Evolutionary conservation across 2,113 vertebrate species (phyloP), one percentile per base, ranked within the genome.

Genomic region (Oryzias celebensis): DNA sequence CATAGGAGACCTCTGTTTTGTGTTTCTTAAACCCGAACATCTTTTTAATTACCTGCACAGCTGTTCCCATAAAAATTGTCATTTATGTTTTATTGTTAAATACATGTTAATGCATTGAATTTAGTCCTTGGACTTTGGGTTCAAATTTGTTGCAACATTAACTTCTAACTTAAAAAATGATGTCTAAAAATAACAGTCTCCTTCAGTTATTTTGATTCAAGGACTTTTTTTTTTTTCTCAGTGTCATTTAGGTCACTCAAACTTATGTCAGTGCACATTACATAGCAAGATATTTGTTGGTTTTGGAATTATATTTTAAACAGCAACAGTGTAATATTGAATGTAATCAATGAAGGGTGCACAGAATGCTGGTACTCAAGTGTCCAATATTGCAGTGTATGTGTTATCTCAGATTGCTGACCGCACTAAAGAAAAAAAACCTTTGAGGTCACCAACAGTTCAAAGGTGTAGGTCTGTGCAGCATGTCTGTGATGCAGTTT

Each of bases 281-380:
- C 36, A 36, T 36, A 12, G 36, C 36, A 2, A 36, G 36, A 36
- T 36, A 28, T 28, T 28, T 47, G 52, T 57, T 16, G 41, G 46
- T 73, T 61, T 31, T 43, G 52, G n/a, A 36, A 7, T 58, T 52
- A 57, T 68, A 18, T 59, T 54, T 74, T 65, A 55, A 42, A 56
- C 69, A 53, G 64, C 75, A 68, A 71, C 58, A 55, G 51, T 48
- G 20, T 76, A 59, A 68, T 79, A 60, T 78, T 69, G 53, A 51
- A 58, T 59, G 59, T 80, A 83, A 89, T 89, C 82, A 69, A 88
- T 85, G 80, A 81, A 60, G 31, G 14, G 31, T 60, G 71, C 68
- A 58, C 70, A 53, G 60, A 60, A 65, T 55, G 78, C 70, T 77
- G 59, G 70, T 75, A 52, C 62, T 73, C 69, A 49, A 68, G 68